These are phyloP conservation scores for Nycticryphes semicollaris DNA, from an alignment of 2,113 vertebrate species.

Conservation along the genomic window DNA sequence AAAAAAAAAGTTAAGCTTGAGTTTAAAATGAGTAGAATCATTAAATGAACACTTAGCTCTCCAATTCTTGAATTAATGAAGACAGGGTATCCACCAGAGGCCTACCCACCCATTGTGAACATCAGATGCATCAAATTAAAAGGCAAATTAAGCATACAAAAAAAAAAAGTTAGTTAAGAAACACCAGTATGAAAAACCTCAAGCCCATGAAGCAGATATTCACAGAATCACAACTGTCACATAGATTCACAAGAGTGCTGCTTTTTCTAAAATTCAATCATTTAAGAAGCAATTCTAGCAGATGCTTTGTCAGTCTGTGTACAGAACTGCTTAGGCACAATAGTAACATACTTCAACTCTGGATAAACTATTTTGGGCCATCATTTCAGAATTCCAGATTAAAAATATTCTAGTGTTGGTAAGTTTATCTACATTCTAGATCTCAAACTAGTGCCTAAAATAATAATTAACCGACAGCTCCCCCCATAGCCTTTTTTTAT, in stretches of 20 bases:
- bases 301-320: neutral
- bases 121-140: conserved; percentile 29
- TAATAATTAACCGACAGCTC: conserved; percentile 66
- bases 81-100: neutral
- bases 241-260: neutral
- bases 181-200: neutral
- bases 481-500: conserved; percentile 35
- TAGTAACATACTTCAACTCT: neutral
- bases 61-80: neutral
- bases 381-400: conserved; percentile 1
- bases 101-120: neutral
- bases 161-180: neutral
- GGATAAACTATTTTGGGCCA: conserved; percentile 19
- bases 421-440: conserved; percentile 52
- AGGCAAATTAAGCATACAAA: conserved; percentile 8
- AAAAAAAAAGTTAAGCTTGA: neutral
- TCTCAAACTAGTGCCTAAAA: conserved; percentile 55
- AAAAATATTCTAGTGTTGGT: conserved; percentile 19
- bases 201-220: neutral
- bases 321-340: neutral
- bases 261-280: neutral
- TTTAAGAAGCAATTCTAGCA: neutral
- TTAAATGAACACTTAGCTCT: neutral
- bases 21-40: neutral
- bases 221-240: neutral